phyloP scores from a whole-genome alignment of 2,113 vertebrate species.

The Bungarus multicinctus region DNA sequence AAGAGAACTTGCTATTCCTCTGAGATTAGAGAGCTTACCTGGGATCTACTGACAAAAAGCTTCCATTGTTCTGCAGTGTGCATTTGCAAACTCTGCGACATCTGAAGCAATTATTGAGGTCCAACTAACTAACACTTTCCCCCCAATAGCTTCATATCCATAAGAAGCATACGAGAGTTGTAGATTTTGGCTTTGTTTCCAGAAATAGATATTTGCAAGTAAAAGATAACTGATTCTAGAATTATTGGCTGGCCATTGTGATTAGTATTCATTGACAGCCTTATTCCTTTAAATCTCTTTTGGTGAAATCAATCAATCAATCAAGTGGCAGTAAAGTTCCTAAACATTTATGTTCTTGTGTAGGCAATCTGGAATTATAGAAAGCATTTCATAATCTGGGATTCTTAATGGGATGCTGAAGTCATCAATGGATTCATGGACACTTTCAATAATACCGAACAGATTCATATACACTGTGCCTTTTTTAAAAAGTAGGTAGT shows the following conservation, averaged over 20 bases:
- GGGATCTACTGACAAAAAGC: not conserved
- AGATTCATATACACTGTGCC: not conserved
- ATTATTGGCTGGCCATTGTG: not conserved
- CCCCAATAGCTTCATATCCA: not conserved
- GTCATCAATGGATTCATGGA: not conserved
- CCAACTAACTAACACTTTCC: not conserved
- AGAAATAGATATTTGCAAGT: not conserved
- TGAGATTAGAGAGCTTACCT: not conserved
- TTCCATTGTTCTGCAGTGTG: not conserved
- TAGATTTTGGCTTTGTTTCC: not conserved
- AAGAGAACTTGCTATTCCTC: not conserved
- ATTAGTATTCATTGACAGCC: not conserved
- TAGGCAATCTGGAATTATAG: not conserved
- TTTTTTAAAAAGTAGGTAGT: not conserved
- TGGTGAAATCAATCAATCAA: not conserved
- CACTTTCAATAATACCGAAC: not conserved
- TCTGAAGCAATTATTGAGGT: not conserved
- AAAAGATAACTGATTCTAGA: not conserved
- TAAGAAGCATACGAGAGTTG: not conserved
- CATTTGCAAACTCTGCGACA: not conserved
- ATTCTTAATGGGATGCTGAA: not conserved
- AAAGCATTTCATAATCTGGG: not conserved
- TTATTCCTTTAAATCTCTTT: not conserved
- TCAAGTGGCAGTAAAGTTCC: not conserved
- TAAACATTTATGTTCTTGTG: too few relatives aligned